Base-by-base conservation (phyloP, 2,113 vertebrate species). In the Chinchilla lanigera region DNA sequence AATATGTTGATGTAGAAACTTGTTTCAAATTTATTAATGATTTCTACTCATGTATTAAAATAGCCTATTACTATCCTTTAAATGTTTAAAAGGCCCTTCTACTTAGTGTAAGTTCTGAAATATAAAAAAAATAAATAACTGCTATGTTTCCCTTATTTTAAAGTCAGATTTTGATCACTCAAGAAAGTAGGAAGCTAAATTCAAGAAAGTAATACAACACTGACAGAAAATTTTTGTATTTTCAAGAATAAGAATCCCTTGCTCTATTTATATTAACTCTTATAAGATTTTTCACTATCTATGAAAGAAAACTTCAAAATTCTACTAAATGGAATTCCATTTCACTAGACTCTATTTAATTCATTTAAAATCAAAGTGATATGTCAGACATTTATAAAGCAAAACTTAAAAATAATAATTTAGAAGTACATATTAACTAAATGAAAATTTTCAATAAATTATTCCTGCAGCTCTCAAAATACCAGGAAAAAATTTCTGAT, bases 331-430 rank as follows among this genome's bases (percentile, higher is more conserved):
- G 50, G 50, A 80, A 80, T 52, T 22, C 50, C 30, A 78, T 13
- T 17, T 35, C 38, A 52, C 4, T 80, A 35, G 28, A 80, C 17
- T 52, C 30, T 20, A 19, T 80, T 80, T 80, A 80, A 80, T 33
- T 54, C 30, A 80, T 33, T 80, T 54, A 93, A 95, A 90, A 61
- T 86, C 30, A 73, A 93, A 96, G 10, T 75, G 33, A 47, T 67
- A 80, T 30, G 17, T 86, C 50, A 94, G 30, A 30, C 26, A 84
- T 22, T 41, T 84, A 54, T 44, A 89, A 86, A 83, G 28, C 1
- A 90, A 91, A 7, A 90, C 69, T 35, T 69, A 93, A 92, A 93
- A 92, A 90, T 30, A 93, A 67, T 22, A 81, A 2, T 93, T 96
- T 91, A 71, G 93, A 92, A 56, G 10, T 52, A 86, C 17, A 6